Evolutionary conservation across 1,140 invertebrate genomes (phyloP).

Genomic region (Microplitis mediator): DNA sequence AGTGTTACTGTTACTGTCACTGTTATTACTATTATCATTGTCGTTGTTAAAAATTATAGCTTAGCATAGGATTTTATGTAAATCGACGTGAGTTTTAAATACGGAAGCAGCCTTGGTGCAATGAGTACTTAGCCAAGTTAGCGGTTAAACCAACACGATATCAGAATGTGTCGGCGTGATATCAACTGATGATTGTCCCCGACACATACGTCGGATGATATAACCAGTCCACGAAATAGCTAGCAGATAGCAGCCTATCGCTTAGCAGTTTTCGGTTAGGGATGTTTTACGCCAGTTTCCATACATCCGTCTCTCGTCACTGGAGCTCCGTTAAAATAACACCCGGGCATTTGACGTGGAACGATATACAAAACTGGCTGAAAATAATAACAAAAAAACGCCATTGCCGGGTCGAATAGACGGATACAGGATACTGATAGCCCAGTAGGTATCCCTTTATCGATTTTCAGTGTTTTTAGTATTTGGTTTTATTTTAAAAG

Average conservation of each 20-base stretch:
- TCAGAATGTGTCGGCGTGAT: slow-evolving; percentile 52
- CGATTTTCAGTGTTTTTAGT: background rate
- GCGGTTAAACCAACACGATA: slow-evolving; percentile 45
- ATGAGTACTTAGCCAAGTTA: slow-evolving; percentile 35
- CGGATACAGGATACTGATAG: background rate
- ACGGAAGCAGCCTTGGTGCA: slow-evolving; percentile 33
- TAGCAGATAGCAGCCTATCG: slow-evolving; percentile 39
- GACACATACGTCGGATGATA: slow-evolving; percentile 32
- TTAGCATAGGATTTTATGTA: too few relatives aligned
- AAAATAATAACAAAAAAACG: background rate
- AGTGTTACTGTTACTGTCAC: too few relatives aligned
- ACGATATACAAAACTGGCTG: background rate
- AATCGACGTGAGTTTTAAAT: too few relatives aligned
- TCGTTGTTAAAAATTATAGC: too few relatives aligned
- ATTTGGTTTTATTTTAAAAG: too few relatives aligned
- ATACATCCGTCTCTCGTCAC: slow-evolving; percentile 22
- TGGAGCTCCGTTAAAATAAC: background rate
- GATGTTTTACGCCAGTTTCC: slow-evolving; percentile 37
- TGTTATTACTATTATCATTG: too few relatives aligned
- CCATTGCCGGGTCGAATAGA: background rate
- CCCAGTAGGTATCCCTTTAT: background rate
- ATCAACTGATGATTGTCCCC: slow-evolving; percentile 49
- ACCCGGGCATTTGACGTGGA: background rate
- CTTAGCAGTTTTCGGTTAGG: slow-evolving; percentile 30
- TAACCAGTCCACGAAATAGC: slow-evolving; percentile 37